phyloP scores from a whole-genome alignment of 2,888 invertebrate genomes.

The Drosophila algonquin region DNA sequence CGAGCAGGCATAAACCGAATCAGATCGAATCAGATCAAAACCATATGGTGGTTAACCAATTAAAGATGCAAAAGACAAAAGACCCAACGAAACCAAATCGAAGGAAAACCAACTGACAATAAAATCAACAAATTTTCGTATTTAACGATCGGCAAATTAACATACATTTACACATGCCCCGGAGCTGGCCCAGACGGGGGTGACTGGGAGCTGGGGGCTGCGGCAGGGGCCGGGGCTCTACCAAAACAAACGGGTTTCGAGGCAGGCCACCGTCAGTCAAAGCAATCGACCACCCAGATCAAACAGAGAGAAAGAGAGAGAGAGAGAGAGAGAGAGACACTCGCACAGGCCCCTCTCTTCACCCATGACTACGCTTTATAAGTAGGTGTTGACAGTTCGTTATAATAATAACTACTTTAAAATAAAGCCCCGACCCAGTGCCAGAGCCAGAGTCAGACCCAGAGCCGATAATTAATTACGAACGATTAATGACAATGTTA shows the following conservation, averaged over 20 bases:
- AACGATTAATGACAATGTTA: slow-evolving; percentile 72
- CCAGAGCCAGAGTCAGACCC: neutral
- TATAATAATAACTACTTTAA: slow-evolving; percentile 73
- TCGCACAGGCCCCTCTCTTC: slow-evolving; percentile 7
- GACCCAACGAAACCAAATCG: slow-evolving; percentile 11
- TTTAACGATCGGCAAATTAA: slow-evolving; percentile 66
- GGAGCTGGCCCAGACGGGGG: neutral
- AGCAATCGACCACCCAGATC: slow-evolving; percentile 43
- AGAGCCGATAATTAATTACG: slow-evolving; percentile 66
- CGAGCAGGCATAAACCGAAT: slow-evolving; percentile 31
- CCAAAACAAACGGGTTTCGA: slow-evolving; percentile 43
- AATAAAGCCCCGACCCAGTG: slow-evolving; percentile 41
- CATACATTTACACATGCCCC: slow-evolving; percentile 57
- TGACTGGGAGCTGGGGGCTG: neutral
- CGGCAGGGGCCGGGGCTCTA: neutral
- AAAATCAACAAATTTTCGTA: slow-evolving; percentile 65
- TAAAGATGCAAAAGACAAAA: slow-evolving; percentile 47
- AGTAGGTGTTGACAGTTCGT: slow-evolving; percentile 73
- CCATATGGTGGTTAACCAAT: slow-evolving; percentile 45
- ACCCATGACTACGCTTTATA: slow-evolving; percentile 38
- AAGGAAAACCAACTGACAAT: slow-evolving; percentile 53
- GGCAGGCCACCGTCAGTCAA: slow-evolving; percentile 42
- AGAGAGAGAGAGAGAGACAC: neutral
- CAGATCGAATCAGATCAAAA: slow-evolving; percentile 17
- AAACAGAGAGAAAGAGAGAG: slow-evolving; percentile 3